A percentile compares a stretch with the other conserved stretches of the same genome.
phyloP scores from a whole-genome alignment of 2,797 vertebrate genomes.

The Eurystomus glaucurus region DNA sequence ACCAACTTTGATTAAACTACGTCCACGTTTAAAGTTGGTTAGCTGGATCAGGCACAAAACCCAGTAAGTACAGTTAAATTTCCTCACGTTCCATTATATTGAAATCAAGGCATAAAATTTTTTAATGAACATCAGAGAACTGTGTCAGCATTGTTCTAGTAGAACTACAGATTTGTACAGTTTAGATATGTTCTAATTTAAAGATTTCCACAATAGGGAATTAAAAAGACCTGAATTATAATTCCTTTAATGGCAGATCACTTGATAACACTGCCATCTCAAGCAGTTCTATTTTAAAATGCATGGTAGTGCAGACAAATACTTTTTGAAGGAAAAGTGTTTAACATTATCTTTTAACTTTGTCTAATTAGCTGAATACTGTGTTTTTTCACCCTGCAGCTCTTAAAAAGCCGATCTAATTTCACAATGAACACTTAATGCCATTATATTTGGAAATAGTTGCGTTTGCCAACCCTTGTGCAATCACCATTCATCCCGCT shows the following conservation, averaged over 20 bases:
- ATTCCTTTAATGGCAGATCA: conserved; percentile 75
- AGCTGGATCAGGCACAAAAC: conserved; percentile 2
- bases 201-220: conserved; percentile 76
- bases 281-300: conserved; percentile 72
- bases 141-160: conserved; percentile 76
- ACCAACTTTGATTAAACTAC: conserved; percentile 22
- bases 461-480: conserved; percentile 56
- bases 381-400: conserved; percentile 70
- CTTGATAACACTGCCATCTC: conserved; percentile 70
- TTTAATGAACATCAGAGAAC: conserved; percentile 76
- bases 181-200: conserved; percentile 76
- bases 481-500: conserved; percentile 33
- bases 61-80: conserved; percentile 28
- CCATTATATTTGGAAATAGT: conserved; percentile 71
- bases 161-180: conserved; percentile 70
- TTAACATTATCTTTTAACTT: conserved; percentile 78
- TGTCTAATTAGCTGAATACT: conserved; percentile 77
- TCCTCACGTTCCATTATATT: conserved; percentile 49
- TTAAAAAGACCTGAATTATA: conserved; percentile 78
- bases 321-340: conserved; percentile 71
- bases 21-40: background rate
- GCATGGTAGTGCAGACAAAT: conserved; percentile 70
- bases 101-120: conserved; percentile 73
- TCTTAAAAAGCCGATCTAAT: conserved; percentile 71
- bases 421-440: conserved; percentile 75